Evolutionary conservation across 2,113 vertebrate species (phyloP).

Genomic region (Puntigrus tetrazona): DNA sequence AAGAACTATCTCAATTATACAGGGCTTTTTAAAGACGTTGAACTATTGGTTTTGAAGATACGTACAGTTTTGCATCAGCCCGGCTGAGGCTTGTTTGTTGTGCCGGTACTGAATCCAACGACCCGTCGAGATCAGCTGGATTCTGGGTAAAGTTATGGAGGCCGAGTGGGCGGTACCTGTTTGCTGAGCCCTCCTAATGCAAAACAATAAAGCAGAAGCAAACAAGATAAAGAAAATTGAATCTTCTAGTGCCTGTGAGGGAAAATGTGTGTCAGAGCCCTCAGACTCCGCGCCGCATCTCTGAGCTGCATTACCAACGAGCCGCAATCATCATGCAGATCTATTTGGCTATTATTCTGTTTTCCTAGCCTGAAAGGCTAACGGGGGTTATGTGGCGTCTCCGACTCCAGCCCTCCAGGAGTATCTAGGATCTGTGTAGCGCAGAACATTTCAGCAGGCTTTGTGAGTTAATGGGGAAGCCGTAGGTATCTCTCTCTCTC

Average conservation of each 20-base stretch:
- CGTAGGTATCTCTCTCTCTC: constrained; percentile 42
- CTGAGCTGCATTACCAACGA: constrained; percentile 57
- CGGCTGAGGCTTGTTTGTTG: constrained; percentile 6
- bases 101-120: constrained; percentile 31
- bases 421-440: constrained; percentile 23
- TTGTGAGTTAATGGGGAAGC: constrained; percentile 54
- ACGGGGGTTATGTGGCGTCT: constrained; percentile 7
- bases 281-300: not conserved
- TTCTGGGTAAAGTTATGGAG: not conserved
- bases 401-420: constrained; percentile 12
- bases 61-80: not conserved
- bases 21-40: not conserved
- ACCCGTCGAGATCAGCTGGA: constrained; percentile 28
- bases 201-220: constrained; percentile 59
- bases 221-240: constrained; percentile 65
- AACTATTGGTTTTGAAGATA: not conserved
- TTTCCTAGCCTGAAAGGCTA: constrained; percentile 44
- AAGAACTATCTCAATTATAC: not conserved
- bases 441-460: constrained; percentile 43
- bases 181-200: constrained; percentile 46
- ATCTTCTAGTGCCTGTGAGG: constrained; percentile 57
- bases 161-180: not conserved
- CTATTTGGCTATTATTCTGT: constrained; percentile 54
- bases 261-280: constrained; percentile 45
- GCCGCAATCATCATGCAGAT: constrained; percentile 64